phyloP scores from a whole-genome alignment of 2,888 invertebrate genomes.

The Scaptomyza tumidula region DNA sequence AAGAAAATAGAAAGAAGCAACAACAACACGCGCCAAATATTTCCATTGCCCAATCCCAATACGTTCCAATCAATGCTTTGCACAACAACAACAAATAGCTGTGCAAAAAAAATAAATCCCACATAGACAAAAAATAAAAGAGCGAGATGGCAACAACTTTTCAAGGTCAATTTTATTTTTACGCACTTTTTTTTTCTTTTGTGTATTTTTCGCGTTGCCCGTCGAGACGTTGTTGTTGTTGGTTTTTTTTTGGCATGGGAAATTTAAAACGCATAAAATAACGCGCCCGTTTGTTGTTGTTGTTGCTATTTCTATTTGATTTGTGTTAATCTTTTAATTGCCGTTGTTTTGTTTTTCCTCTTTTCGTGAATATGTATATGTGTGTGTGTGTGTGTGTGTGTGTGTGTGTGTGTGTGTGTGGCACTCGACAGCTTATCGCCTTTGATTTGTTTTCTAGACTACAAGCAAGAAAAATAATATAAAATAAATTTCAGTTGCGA shows the following conservation, averaged over 20 bases:
- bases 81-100: not conserved
- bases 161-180: slow-evolving; percentile 77
- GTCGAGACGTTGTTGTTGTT: slow-evolving; percentile 1
- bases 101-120: slow-evolving; percentile 1
- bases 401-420: slow-evolving; percentile 53
- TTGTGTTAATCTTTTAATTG: slow-evolving; percentile 78
- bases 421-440: slow-evolving; percentile 73
- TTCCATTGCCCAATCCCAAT: slow-evolving; percentile 33
- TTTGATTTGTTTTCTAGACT: slow-evolving; percentile 68
- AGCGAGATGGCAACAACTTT: slow-evolving; percentile 39
- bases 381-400: slow-evolving; percentile 44
- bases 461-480: slow-evolving; percentile 28
- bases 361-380: slow-evolving; percentile 41
- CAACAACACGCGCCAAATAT: not conserved
- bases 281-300: slow-evolving; percentile 16
- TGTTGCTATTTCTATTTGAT: slow-evolving; percentile 37
- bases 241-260: slow-evolving; percentile 57
- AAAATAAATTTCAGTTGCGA: slow-evolving; percentile 48
- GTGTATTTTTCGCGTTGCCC: not conserved
- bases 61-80: slow-evolving; percentile 6
- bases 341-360: slow-evolving; percentile 61
- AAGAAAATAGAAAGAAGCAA: slow-evolving; percentile 3
- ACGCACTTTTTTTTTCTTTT: slow-evolving; percentile 60
- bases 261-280: slow-evolving; percentile 79
- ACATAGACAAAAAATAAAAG: slow-evolving; percentile 14